Conservation (phyloP, 2,113 vertebrate genomes). For the Himantopus leucocephalus region DNA sequence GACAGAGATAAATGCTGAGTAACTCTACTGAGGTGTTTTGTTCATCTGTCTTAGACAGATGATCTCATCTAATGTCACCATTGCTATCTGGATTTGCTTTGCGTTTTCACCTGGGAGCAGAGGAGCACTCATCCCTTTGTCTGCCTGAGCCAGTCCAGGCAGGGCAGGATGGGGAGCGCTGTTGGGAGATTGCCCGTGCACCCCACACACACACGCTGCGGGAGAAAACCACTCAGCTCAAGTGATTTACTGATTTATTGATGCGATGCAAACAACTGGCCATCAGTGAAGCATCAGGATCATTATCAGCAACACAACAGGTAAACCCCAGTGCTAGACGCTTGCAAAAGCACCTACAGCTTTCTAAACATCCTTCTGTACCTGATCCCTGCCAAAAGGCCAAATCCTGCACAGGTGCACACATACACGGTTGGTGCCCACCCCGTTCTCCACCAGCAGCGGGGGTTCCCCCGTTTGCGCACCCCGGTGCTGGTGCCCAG, state of each 20-base stretch:
- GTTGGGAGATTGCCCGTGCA: accelerated
- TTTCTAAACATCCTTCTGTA: not conserved
- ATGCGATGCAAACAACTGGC: not conserved
- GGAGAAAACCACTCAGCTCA: not conserved
- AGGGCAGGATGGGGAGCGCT: not conserved
- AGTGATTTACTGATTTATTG: not conserved
- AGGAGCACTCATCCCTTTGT: not conserved
- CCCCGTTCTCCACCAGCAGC: not conserved
- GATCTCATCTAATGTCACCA: not conserved
- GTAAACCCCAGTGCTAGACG: not conserved
- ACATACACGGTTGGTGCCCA: too few relatives aligned
- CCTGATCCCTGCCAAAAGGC: not conserved
- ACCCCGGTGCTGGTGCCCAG: not conserved
- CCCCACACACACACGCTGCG: accelerated
- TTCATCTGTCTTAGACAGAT: not conserved
- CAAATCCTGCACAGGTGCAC: not conserved
- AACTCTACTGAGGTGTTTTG: not conserved
- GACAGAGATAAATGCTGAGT: not conserved
- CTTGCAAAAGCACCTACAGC: not conserved
- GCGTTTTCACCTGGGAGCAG: not conserved
- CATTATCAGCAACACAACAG: not conserved
- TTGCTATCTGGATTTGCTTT: not conserved
- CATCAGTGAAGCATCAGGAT: not conserved
- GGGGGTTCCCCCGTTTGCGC: not conserved
- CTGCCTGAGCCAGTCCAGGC: not conserved